Percentiles rank a stretch among this genome's conserved stretches.
These are phyloP conservation scores for Poicephalus meyeri DNA, from an alignment of 2,113 vertebrate species.

Conservation along the genomic window DNA sequence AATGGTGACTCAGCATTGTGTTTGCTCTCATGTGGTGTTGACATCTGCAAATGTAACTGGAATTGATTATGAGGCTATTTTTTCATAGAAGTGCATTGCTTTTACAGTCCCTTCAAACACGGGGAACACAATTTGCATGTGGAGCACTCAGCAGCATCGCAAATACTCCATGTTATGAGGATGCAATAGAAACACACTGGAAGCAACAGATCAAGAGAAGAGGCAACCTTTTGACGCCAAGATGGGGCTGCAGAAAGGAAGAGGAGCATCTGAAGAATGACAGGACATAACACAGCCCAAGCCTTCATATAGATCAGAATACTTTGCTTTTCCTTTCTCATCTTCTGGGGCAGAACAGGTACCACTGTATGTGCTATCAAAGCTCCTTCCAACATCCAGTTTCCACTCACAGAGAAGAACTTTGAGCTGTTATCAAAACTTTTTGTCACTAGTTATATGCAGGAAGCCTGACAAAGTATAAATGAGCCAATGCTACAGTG, in stretches of 20 bases:
- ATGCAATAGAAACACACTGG: accelerated
- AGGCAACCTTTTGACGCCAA: not conserved
- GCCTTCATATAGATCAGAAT: not conserved
- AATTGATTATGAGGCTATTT: not conserved
- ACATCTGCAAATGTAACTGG: not conserved
- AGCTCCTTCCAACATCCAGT: not conserved
- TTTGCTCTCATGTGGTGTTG: not conserved
- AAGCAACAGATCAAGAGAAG: accelerated
- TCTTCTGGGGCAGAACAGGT: accelerated
- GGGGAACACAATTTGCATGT: too few species aligned
- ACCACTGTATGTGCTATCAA: accelerated
- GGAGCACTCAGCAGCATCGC: accelerated
- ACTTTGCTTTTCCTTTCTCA: not conserved
- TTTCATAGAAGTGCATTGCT: not conserved
- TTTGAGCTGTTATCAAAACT: not conserved
- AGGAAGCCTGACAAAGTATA: not conserved
- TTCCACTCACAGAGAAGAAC: not conserved
- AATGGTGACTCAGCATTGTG: too few species aligned
- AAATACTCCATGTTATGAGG: accelerated
- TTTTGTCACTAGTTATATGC: not conserved
- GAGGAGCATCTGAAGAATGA: not conserved
- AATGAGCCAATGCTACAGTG: not conserved
- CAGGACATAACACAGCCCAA: not conserved
- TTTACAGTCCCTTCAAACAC: not conserved
- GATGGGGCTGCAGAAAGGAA: not conserved